These are phyloP conservation scores for Sciurus niger DNA, from an alignment of 2,113 vertebrate species.

Conservation along the genomic window DNA sequence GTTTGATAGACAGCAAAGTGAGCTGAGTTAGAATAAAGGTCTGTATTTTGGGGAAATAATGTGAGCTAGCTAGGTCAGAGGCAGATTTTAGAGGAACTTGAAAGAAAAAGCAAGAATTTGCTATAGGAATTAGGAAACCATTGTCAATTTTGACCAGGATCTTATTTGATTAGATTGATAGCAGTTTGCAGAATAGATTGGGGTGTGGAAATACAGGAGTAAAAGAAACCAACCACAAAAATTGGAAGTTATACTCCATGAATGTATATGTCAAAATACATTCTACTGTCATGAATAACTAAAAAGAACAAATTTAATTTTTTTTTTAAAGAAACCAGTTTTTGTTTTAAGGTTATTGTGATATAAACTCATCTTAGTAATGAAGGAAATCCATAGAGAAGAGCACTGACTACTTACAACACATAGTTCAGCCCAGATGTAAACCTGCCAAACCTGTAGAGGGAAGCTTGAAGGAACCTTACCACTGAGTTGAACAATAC, in stretches of 20 bases:
- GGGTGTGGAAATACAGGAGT: background rate
- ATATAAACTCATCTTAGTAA: conserved; percentile 28
- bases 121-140: background rate
- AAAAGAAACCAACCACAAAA: background rate
- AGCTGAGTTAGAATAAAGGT: background rate
- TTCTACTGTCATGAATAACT: too few species aligned
- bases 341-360: background rate
- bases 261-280: too few species aligned
- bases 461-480: background rate
- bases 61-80: background rate
- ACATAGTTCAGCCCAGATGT: background rate
- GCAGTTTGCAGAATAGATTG: background rate
- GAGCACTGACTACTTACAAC: background rate
- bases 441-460: background rate
- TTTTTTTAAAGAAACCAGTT: background rate
- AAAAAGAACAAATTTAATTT: too few species aligned
- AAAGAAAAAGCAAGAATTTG: background rate
- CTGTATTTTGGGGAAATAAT: background rate
- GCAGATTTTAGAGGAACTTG: background rate
- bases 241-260: too few species aligned
- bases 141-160: background rate
- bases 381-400: background rate
- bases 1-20: background rate
- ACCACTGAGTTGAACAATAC: background rate
- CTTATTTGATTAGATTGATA: background rate